A percentile compares a stretch with the other conserved stretches of the same genome.
phyloP scores from a whole-genome alignment of 2,888 invertebrate species.

The Malthinus seriepunctatus region DNA sequence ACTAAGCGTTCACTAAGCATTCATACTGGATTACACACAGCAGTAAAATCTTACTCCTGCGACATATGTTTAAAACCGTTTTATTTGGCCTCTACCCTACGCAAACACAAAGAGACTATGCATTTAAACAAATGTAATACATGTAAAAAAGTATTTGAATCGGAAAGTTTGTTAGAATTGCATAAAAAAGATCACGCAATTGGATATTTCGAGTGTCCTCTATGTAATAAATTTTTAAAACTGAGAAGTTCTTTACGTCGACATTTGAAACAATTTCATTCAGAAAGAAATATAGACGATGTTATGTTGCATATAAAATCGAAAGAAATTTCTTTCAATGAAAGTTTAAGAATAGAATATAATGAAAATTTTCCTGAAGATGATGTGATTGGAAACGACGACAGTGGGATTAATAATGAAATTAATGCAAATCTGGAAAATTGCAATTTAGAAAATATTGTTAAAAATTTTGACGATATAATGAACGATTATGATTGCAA shows the following conservation, averaged over 20 bases:
- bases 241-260: conserved; percentile 32
- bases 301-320: conserved; percentile 2
- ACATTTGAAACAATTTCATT: conserved; percentile 30
- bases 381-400: neutral
- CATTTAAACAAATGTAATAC: conserved; percentile 19
- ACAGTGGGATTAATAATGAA: neutral
- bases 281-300: neutral
- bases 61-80: conserved; percentile 35
- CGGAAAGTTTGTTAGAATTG: conserved; percentile 9
- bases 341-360: neutral
- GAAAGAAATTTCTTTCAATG: conserved; percentile 2
- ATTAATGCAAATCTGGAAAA: conserved; percentile 5
- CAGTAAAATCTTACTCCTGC: conserved; percentile 37
- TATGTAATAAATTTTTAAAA: conserved; percentile 32
- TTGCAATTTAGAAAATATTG: conserved; percentile 30
- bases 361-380: neutral
- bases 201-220: conserved; percentile 24
- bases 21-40: conserved; percentile 16
- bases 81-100: conserved; percentile 31
- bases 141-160: conserved; percentile 20
- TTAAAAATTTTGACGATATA: conserved; percentile 32
- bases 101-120: conserved; percentile 35
- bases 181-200: conserved; percentile 14
- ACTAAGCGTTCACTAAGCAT: conserved; percentile 4
- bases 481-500: conserved; percentile 29